A percentile compares a stretch with the other conserved stretches of the same genome.
phyloP scores from a whole-genome alignment of 1,140 invertebrate genomes.

The Carposina sasakii region DNA sequence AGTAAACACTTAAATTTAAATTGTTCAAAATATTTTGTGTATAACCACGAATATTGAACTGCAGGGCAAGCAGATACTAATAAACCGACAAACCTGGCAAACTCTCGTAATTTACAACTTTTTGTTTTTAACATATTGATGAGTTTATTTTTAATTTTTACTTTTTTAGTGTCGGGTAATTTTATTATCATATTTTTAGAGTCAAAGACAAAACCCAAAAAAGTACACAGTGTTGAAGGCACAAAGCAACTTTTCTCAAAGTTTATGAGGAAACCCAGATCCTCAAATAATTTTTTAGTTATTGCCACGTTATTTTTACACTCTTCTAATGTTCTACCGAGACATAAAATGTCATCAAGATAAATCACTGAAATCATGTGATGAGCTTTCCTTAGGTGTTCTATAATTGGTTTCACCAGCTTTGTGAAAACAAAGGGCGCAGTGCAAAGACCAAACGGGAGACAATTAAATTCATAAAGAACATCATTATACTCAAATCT shows the following conservation, averaged over 20 bases:
- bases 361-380: conserved; percentile 3
- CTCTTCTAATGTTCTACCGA: conserved; percentile 3
- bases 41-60: conserved; percentile 5
- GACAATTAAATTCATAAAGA: conserved; percentile 6
- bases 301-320: conserved; percentile 1
- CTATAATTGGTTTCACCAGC: conserved; percentile 12
- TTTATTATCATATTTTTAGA: conserved; percentile 7
- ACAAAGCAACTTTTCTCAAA: conserved; percentile 11
- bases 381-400: conserved; percentile 3
- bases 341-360: conserved; percentile 11
- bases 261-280: conserved; percentile 14
- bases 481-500: background rate
- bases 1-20: conserved; percentile 1
- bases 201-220: conserved; percentile 14
- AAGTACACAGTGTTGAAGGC: conserved; percentile 5
- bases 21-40: conserved; percentile 3
- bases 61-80: conserved; percentile 7
- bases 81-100: conserved; percentile 6
- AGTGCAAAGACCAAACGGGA: conserved; percentile 11
- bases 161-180: conserved; percentile 6
- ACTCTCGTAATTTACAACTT: conserved; percentile 6
- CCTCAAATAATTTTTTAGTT: conserved; percentile 7
- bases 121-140: background rate
- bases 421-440: conserved; percentile 18
- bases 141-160: background rate